Evolutionary conservation across 2,113 vertebrate genomes (phyloP), one percentile per base, ranked within the genome.

Genomic region (Heteronetta atricapilla): DNA sequence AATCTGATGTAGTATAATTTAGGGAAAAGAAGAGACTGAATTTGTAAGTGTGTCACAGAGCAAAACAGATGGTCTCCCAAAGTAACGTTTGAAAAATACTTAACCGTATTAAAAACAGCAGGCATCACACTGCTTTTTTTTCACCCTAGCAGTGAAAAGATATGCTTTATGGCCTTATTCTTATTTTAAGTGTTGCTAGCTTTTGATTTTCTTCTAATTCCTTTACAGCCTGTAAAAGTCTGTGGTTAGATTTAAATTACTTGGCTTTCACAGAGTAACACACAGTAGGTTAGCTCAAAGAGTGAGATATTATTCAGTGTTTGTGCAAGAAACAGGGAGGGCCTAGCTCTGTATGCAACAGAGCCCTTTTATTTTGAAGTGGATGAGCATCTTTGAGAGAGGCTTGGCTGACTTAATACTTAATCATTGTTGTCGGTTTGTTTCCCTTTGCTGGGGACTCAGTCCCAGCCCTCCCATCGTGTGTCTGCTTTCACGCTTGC

Each of bases 401-500:
- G 9, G 7, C 7, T 22, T 38, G n/a, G 12, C 18, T 80, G 55
- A 62, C 23, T 4, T 16, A 34, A 60, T 68, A 55, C 42, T 76
- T 79, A 8, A 6, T 79, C 60, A 36, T 7, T 1, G 0, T 25
- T 82, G 18, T 64, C 25, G 1, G 1, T 72, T 72, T 82, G 5
- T 73, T 82, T 22, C 23, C 21, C 8, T 68, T 88, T 44, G 29
- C 3, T 42, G 10, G 0, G 29, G 7, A 36, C 14, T 50, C 0
- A 0, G 13, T 76, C 31, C 34, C 31, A 50, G 25, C 21, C 11
- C 26, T 80, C 26, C 21, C 44, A 0, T 0, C 19, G 20, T 38
- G 29, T 0, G 3, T 2, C 50, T 94, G 53, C 36, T 21, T 42
- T 83, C 68, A 50, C 5, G 0, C n/a, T 59, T 56, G 11, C 1